phyloP scores from a whole-genome alignment of 2,113 vertebrate species.

The Panthera tigris region DNA sequence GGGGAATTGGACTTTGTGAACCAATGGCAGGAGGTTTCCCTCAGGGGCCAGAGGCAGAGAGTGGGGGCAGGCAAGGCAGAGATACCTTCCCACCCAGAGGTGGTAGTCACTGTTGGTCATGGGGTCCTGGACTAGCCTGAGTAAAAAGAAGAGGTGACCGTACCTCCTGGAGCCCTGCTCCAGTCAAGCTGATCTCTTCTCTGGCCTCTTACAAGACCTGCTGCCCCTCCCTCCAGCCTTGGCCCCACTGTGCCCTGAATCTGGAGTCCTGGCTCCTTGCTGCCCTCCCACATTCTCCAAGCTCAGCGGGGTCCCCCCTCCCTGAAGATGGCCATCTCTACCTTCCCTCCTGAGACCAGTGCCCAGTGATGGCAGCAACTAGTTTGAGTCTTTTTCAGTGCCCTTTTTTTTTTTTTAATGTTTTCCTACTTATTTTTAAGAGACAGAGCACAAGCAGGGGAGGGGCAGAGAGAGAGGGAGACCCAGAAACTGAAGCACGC shows the following conservation, averaged over 20 bases:
- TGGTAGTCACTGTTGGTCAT: too few relatives aligned
- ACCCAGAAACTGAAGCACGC: too few relatives aligned
- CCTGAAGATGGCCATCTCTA: background rate
- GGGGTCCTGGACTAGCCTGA: background rate
- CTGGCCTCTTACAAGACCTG: background rate
- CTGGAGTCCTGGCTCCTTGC: background rate
- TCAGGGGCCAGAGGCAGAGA: background rate
- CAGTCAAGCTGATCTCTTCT: background rate
- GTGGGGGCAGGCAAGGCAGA: background rate
- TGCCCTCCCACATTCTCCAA: background rate
- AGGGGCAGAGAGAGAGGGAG: too few relatives aligned
- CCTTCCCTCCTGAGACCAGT: background rate
- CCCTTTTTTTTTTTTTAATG: too few relatives aligned
- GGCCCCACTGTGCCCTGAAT: background rate
- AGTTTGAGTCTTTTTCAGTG: background rate
- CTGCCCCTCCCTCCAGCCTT: rapidly evolving
- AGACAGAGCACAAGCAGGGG: too few relatives aligned
- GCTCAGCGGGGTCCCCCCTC: background rate
- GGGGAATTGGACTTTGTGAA: background rate
- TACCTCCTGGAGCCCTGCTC: rapidly evolving
- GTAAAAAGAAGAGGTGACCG: background rate
- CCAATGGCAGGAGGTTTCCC: background rate
- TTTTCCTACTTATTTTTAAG: too few relatives aligned
- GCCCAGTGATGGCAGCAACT: background rate
- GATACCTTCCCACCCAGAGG: too few relatives aligned